Evolutionary conservation across 2,797 vertebrate genomes (phyloP), one percentile per base, ranked within the genome.

Genomic region (Siniperca obscura): DNA sequence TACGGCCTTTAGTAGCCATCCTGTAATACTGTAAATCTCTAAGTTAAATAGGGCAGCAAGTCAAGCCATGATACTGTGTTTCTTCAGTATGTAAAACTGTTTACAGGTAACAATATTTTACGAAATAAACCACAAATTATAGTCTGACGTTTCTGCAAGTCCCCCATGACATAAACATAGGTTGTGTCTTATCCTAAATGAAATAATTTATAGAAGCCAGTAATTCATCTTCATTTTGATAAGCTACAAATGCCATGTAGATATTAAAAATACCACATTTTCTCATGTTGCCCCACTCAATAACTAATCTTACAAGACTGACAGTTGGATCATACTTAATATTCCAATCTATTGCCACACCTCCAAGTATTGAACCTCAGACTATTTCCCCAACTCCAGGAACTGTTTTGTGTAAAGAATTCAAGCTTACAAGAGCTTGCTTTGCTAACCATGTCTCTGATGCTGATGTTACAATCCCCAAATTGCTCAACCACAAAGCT

Each of bases 401-500:
- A 74, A n/a, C 11, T 55, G 11, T 38, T 67, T 81, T 73, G 27
- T 68, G 34, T 67, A 25, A 44, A 71, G 50, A 48, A 11, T n/a
- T 36, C 2, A 9, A 25, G 27, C 9, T 50, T 25, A 27, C 4
- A n/a, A 66, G 55, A 62, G 60, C 27, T 22, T 36, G 48, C 25
- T 53, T 52, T 25, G 4, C 62, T 70, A 66, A 59, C n/a, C 7
- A 16, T 19, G 48, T 77, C 14, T 52, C 60, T 50, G 70, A 84
- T 52, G 44, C 40, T 52, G 22, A 64, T 57, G n/a, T 50, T 68
- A 55, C n/a, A 21, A 48, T 34, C 59, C 57, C 30, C 34, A 13
- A 62, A 60, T 50, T 12, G 25, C 34, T 76, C 38, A 62, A n/a
- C 16, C 67, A 68, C 76, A 80, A 44, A 76, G 48, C 59, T 61